A percentile compares a stretch with the other conserved stretches of the same genome.
Evolutionary conservation across 2,888 invertebrate genomes (phyloP).

Genomic region (Hydraecia micacea): DNA sequence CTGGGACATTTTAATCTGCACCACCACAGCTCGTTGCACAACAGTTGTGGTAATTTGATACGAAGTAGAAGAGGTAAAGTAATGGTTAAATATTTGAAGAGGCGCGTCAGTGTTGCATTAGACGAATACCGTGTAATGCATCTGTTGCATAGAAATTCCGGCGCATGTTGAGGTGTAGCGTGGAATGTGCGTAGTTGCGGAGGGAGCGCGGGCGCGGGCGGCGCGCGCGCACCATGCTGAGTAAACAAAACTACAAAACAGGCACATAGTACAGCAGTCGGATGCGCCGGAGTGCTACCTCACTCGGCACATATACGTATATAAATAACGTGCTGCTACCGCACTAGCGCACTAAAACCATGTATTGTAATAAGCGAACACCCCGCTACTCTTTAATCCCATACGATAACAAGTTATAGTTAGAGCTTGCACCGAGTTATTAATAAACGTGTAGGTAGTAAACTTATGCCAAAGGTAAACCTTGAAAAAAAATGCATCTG

Average conservation of each 20-base stretch:
- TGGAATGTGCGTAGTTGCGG: slow-evolving; percentile 75
- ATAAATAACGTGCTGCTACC: slow-evolving; percentile 62
- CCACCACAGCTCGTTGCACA: slow-evolving; percentile 57
- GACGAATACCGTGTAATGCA: slow-evolving; percentile 72
- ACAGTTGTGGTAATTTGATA: slow-evolving; percentile 62
- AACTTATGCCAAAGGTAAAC: slow-evolving; percentile 1
- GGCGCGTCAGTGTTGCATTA: slow-evolving; percentile 69
- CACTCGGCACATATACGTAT: slow-evolving; percentile 54
- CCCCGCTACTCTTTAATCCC: slow-evolving; percentile 24
- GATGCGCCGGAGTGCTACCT: slow-evolving; percentile 71
- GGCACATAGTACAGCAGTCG: slow-evolving; percentile 75
- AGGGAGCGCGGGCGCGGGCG: slow-evolving; percentile 66
- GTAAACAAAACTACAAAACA: slow-evolving; percentile 86
- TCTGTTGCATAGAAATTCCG: slow-evolving; percentile 82
- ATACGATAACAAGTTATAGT: slow-evolving; percentile 20
- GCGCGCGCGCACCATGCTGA: slow-evolving; percentile 80
- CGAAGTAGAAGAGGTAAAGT: slow-evolving; percentile 57
- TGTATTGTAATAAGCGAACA: slow-evolving; percentile 46
- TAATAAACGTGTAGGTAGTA: neutral
- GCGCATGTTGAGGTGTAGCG: slow-evolving; percentile 74
- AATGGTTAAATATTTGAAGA: slow-evolving; percentile 73
- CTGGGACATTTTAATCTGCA: slow-evolving; percentile 51
- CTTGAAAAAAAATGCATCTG: neutral
- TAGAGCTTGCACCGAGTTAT: neutral
- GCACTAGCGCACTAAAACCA: slow-evolving; percentile 42